Evolutionary conservation across 2,888 invertebrate genomes (phyloP).

Genomic region (Andrena chrysosceles): DNA sequence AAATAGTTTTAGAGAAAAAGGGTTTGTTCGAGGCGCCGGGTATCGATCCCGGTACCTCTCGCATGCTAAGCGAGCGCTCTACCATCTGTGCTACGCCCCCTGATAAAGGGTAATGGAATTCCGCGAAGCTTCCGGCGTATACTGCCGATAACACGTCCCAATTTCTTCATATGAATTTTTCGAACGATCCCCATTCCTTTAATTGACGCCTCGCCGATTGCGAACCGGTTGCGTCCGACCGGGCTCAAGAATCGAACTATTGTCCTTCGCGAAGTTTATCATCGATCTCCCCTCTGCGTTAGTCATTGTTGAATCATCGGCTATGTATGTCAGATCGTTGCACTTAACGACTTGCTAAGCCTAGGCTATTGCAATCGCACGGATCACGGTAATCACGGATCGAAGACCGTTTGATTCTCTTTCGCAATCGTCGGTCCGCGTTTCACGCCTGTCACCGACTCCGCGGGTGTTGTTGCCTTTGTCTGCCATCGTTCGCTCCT

Average conservation of each 20-base stretch:
- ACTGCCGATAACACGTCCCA: constrained; percentile 33
- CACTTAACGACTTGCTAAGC: constrained; percentile 51
- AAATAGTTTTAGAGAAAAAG: constrained; percentile 7
- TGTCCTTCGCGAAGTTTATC: constrained; percentile 57
- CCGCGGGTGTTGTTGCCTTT: neutral
- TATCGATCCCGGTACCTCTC: constrained; percentile 84
- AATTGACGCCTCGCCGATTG: constrained; percentile 48
- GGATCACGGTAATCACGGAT: constrained; percentile 19
- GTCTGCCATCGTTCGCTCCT: neutral
- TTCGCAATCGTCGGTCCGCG: neutral
- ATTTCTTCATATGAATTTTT: constrained; percentile 37
- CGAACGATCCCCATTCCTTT: neutral
- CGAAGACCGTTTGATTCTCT: constrained; percentile 1
- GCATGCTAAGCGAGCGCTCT: constrained; percentile 85
- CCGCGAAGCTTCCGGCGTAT: constrained; percentile 4
- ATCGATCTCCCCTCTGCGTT: constrained; percentile 22
- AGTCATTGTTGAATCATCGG: constrained; percentile 62
- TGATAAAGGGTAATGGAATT: constrained; percentile 2
- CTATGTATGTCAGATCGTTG: constrained; percentile 68
- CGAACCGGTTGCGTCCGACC: constrained; percentile 30
- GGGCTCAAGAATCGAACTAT: constrained; percentile 45
- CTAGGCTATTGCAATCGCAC: neutral
- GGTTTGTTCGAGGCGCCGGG: constrained; percentile 80
- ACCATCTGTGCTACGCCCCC: constrained; percentile 84
- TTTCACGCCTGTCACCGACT: neutral